Conservation (phyloP, 2,113 vertebrate genomes). For the Corapipo altera region DNA sequence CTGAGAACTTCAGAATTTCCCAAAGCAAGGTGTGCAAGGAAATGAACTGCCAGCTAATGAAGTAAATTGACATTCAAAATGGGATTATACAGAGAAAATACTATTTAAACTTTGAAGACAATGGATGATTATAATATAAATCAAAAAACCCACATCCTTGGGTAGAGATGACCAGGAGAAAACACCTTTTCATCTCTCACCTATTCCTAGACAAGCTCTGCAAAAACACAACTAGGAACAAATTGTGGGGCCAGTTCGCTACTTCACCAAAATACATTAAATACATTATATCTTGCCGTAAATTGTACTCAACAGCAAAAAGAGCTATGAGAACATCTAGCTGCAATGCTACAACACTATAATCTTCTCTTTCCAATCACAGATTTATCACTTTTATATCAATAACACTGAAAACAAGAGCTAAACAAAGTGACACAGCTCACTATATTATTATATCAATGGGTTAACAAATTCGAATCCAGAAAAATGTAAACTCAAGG, state of each 20-base stretch:
- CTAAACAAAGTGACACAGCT: not conserved
- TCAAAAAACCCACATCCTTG: not conserved
- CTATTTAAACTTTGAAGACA: not conserved
- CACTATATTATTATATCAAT: not conserved
- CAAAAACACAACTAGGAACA: not conserved
- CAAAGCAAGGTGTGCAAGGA: not conserved
- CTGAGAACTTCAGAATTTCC: not conserved
- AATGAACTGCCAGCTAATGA: not conserved
- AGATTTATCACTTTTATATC: not conserved
- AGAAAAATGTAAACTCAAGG: constrained; percentile 9
- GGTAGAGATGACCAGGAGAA: not conserved
- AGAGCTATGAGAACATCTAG: not conserved
- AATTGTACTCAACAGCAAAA: not conserved
- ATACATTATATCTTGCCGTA: rapidly evolving
- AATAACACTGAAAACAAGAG: not conserved
- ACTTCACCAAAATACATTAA: not conserved
- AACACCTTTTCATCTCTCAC: not conserved
- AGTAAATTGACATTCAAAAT: not conserved
- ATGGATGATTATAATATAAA: not conserved
- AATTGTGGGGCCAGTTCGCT: not conserved
- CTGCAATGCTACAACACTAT: not conserved
- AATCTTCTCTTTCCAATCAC: not conserved
- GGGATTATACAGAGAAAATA: not conserved
- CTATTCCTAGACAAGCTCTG: not conserved
- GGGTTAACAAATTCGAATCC: constrained; percentile 7